Conservation (phyloP, 2,888 invertebrate genomes). For the Automeris io region DNA sequence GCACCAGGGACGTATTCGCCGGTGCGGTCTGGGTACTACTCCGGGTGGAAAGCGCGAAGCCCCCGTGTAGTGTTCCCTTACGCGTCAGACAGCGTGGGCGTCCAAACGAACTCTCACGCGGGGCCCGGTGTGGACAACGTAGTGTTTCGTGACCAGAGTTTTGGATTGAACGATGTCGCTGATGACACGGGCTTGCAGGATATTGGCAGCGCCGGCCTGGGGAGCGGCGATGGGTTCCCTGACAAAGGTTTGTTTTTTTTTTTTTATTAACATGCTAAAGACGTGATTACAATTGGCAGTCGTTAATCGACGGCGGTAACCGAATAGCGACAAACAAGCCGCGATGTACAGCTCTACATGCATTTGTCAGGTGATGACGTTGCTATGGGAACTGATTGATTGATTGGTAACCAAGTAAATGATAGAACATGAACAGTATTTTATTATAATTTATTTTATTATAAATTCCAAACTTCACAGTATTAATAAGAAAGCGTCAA, state of each 20-base stretch:
- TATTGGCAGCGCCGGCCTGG: slow-evolving; percentile 50
- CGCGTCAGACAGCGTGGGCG: slow-evolving; percentile 50
- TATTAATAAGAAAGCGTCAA: too few relatives aligned
- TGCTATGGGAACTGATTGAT: too few relatives aligned
- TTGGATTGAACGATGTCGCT: slow-evolving; percentile 76
- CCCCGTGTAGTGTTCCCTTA: slow-evolving; percentile 71
- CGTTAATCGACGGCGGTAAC: too few relatives aligned
- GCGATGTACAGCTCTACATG: too few relatives aligned
- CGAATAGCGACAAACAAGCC: too few relatives aligned
- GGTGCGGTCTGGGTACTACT: slow-evolving; percentile 48
- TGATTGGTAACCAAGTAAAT: too few relatives aligned
- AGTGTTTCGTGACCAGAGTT: slow-evolving; percentile 78
- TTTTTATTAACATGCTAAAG: too few relatives aligned
- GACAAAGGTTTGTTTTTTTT: slow-evolving; percentile 82
- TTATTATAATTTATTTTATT: too few relatives aligned
- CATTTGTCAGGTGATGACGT: too few relatives aligned
- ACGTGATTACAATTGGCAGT: too few relatives aligned
- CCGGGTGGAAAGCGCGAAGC: slow-evolving; percentile 67
- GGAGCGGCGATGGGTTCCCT: slow-evolving; percentile 70
- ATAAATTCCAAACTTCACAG: too few relatives aligned
- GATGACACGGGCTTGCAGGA: slow-evolving; percentile 81
- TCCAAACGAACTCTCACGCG: slow-evolving; percentile 66
- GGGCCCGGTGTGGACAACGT: slow-evolving; percentile 60
- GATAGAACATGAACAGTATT: too few relatives aligned
- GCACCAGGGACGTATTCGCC: slow-evolving; percentile 39